phyloP scores from a whole-genome alignment of 2,888 invertebrate genomes.

The Crematogaster levior region DNA sequence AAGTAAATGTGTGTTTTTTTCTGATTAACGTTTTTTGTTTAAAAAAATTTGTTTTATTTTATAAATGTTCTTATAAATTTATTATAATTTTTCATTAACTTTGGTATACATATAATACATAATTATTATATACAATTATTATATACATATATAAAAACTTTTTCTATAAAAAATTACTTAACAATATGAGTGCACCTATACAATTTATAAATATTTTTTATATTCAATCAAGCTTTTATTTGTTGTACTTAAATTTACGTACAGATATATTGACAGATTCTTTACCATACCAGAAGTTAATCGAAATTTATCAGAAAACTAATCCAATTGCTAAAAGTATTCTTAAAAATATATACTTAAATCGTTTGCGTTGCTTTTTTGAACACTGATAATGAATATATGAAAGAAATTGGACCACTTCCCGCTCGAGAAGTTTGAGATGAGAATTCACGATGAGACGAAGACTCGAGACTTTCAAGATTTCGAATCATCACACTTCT shows the following conservation, averaged over 20 bases:
- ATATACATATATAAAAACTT: neutral
- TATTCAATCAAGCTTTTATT: neutral
- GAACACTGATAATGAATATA: constrained; percentile 7
- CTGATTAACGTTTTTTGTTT: neutral
- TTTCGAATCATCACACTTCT: constrained; percentile 52
- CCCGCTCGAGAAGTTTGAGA: constrained; percentile 55
- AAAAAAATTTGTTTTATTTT: neutral
- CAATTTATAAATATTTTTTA: neutral
- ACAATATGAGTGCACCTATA: neutral
- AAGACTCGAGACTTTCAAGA: constrained; percentile 54
- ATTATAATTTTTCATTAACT: neutral
- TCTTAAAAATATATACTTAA: constrained; percentile 16
- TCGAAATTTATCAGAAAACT: neutral
- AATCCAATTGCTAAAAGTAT: neutral
- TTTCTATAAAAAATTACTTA: neutral
- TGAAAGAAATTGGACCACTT: constrained; percentile 42
- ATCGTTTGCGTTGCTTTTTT: neutral
- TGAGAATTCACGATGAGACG: constrained; percentile 58
- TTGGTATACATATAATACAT: too few relatives aligned
- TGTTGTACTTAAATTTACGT: neutral
- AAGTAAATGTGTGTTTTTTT: neutral
- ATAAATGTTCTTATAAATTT: neutral
- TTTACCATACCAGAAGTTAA: neutral
- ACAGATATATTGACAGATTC: neutral
- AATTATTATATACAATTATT: too few relatives aligned